These are phyloP conservation scores for Drosophila tanythrix DNA, from an alignment of 2,888 invertebrate species.

Conservation along the genomic window DNA sequence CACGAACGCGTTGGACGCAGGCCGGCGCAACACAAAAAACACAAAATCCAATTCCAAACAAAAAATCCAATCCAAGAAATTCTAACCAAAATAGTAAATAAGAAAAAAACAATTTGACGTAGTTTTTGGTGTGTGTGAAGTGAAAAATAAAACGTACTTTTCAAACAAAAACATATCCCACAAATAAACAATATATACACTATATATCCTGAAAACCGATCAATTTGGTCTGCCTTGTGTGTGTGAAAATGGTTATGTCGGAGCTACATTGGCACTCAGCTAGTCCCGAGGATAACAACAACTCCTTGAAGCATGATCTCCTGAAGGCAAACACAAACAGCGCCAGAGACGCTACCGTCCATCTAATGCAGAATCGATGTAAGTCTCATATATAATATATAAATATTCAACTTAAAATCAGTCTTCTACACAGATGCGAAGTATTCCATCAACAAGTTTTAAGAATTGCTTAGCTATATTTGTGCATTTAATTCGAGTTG, in stretches of 20 bases:
- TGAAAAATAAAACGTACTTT: slow-evolving; percentile 1
- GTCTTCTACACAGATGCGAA: neutral
- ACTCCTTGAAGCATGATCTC: slow-evolving; percentile 84
- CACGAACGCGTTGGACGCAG: slow-evolving; percentile 83
- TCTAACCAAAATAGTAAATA: slow-evolving; percentile 18
- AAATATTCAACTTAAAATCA: neutral
- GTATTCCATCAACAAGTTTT: neutral
- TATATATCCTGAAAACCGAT: slow-evolving; percentile 2
- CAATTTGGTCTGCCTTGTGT: slow-evolving; percentile 24
- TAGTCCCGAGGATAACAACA: slow-evolving; percentile 84
- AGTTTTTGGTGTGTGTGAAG: slow-evolving; percentile 1
- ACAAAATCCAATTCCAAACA: slow-evolving; percentile 17
- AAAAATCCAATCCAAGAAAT: neutral
- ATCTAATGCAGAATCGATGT: slow-evolving; percentile 84
- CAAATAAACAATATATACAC: slow-evolving; percentile 4
- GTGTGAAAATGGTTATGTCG: slow-evolving; percentile 85
- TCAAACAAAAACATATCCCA: neutral
- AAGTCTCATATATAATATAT: slow-evolving; percentile 58
- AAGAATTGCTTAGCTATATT: neutral
- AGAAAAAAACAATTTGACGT: slow-evolving; percentile 14
- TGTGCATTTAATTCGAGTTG: neutral
- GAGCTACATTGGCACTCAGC: slow-evolving; percentile 84
- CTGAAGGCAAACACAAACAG: slow-evolving; percentile 73
- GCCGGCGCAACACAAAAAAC: slow-evolving; percentile 50
- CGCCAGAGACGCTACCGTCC: slow-evolving; percentile 73